These are phyloP conservation scores for Saguinus midas DNA, from an alignment of 2,113 vertebrate genomes.

Conservation along the genomic window DNA sequence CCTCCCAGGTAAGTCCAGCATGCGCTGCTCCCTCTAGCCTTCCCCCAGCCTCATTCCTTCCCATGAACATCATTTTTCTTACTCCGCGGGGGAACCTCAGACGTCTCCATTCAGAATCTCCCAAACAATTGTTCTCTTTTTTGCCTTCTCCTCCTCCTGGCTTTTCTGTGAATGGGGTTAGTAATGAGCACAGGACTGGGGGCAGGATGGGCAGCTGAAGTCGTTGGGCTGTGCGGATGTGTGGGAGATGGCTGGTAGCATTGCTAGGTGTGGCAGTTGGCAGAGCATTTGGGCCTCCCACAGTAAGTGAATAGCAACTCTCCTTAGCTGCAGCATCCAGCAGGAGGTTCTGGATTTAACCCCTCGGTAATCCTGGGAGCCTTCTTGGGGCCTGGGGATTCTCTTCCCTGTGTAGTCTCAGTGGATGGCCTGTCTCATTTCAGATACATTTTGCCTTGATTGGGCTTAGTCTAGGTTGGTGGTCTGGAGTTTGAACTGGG, in stretches of 20 bases:
- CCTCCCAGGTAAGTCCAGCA: slow-evolving; percentile 1
- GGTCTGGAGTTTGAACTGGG: background rate
- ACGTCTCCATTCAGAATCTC: slow-evolving; percentile 7
- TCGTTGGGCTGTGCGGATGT: accelerated
- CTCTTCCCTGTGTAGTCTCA: background rate
- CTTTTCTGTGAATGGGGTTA: slow-evolving; percentile 57
- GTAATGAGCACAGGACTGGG: background rate
- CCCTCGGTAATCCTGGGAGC: background rate
- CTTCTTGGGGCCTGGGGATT: background rate
- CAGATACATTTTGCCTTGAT: background rate
- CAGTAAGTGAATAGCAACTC: background rate
- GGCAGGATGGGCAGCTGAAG: background rate
- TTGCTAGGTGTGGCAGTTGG: background rate
- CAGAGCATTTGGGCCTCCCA: background rate
- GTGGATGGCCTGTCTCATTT: background rate
- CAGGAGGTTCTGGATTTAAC: background rate
- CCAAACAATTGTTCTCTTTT: slow-evolving; percentile 46
- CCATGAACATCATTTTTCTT: background rate
- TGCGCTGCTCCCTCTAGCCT: background rate
- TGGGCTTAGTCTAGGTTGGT: background rate
- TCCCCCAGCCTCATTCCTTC: background rate
- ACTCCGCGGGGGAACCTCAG: background rate
- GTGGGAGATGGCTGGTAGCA: background rate
- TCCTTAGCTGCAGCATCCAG: background rate
- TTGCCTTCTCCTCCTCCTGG: background rate